These are phyloP conservation scores for Teinopalpus imperialis DNA, from an alignment of 2,888 invertebrate genomes.

Conservation along the genomic window DNA sequence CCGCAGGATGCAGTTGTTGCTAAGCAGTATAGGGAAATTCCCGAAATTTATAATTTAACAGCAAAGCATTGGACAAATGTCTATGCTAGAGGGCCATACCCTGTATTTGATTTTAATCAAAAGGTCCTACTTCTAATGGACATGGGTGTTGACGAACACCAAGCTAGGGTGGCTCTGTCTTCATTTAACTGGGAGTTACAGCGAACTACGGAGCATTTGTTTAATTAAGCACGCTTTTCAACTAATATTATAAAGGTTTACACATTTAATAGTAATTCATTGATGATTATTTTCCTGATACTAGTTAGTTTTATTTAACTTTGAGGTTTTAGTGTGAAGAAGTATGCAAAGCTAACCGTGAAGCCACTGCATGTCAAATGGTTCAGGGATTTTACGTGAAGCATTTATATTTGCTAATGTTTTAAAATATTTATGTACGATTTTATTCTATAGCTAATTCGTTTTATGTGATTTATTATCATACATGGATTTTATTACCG, in stretches of 20 bases:
- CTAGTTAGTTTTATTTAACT: neutral
- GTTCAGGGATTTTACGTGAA: too few relatives aligned
- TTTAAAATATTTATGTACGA: too few relatives aligned
- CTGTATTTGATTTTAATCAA: slow-evolving; percentile 87
- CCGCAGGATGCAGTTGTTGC: slow-evolving; percentile 99
- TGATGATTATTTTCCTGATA: neutral
- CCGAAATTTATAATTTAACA: slow-evolving; percentile 92
- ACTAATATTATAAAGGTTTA: slow-evolving; percentile 1
- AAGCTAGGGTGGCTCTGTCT: slow-evolving; percentile 94
- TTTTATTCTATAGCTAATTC: too few relatives aligned
- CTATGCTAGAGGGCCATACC: slow-evolving; percentile 90
- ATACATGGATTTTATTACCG: too few relatives aligned
- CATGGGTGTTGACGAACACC: slow-evolving; percentile 96
- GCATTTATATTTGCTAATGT: too few relatives aligned
- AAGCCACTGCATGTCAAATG: too few relatives aligned
- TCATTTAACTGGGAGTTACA: slow-evolving; percentile 96
- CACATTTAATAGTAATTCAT: slow-evolving; percentile 3
- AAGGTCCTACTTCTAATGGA: slow-evolving; percentile 94
- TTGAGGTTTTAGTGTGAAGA: slow-evolving; percentile 2
- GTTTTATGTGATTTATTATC: too few relatives aligned
- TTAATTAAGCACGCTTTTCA: slow-evolving; percentile 43
- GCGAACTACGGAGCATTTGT: slow-evolving; percentile 89
- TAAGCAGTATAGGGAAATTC: slow-evolving; percentile 95
- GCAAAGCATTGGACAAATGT: slow-evolving; percentile 98
- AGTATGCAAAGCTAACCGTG: neutral